phyloP scores from a whole-genome alignment of 2,888 invertebrate genomes.

The Rhagonycha fulva region DNA sequence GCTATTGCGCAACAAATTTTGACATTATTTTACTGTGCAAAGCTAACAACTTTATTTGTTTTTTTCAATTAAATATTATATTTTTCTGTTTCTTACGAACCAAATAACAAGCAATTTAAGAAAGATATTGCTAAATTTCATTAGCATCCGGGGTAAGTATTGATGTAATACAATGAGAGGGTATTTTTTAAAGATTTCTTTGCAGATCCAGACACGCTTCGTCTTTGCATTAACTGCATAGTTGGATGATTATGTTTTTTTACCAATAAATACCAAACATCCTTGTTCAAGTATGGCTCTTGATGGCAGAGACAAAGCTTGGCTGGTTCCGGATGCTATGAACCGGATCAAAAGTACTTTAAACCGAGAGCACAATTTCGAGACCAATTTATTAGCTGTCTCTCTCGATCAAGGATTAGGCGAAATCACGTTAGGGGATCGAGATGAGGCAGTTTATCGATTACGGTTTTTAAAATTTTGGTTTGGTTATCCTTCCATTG shows the following conservation, averaged over 20 bases:
- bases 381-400: conserved; percentile 42
- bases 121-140: background rate
- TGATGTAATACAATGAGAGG: background rate
- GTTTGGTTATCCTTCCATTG: conserved; percentile 81
- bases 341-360: conserved; percentile 48
- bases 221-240: conserved; percentile 33
- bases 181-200: background rate
- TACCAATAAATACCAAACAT: conserved; percentile 9
- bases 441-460: conserved; percentile 82
- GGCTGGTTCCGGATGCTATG: conserved; percentile 53
- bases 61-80: background rate
- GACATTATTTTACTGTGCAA: background rate
- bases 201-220: conserved; percentile 37
- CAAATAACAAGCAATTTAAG: background rate
- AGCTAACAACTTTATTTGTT: background rate
- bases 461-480: conserved; percentile 82
- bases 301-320: conserved; percentile 50
- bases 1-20: background rate
- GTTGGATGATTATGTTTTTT: conserved; percentile 28
- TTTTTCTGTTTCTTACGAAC: background rate
- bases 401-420: conserved; percentile 51
- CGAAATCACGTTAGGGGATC: conserved; percentile 75
- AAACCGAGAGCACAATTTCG: conserved; percentile 42
- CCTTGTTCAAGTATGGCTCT: conserved; percentile 40
- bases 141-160: background rate